Percentiles rank a stretch among this genome's conserved stretches.
Conservation (phyloP, 2,113 vertebrate genomes). For the Anhinga anhinga region DNA sequence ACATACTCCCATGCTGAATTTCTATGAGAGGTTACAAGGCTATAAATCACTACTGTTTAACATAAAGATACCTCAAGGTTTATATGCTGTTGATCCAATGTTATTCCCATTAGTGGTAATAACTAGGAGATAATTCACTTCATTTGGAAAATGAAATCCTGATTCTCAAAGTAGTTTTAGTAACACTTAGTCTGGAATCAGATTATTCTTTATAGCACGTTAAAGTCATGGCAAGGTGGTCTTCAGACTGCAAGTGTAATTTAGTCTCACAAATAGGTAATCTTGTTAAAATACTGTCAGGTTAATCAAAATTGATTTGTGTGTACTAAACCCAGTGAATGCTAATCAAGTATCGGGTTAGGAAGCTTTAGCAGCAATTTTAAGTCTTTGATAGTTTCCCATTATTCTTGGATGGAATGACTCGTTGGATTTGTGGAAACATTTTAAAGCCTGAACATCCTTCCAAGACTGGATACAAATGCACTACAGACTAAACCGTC, state of each 20-base stretch:
- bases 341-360: conserved; percentile 42
- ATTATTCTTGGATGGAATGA: not conserved
- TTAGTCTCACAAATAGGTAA: conserved; percentile 64
- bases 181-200: conserved; percentile 30
- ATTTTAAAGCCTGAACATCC: not conserved
- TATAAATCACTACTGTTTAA: not conserved
- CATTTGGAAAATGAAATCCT: conserved; percentile 51
- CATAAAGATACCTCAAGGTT: not conserved
- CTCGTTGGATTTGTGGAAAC: not conserved
- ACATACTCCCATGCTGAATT: not conserved
- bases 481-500: not conserved
- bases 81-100: not conserved
- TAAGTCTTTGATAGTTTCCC: not conserved
- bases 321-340: conserved; percentile 51
- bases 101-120: not conserved
- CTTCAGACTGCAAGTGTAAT: conserved; percentile 62
- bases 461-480: not conserved
- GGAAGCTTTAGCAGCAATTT: not conserved
- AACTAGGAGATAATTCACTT: conserved; percentile 47
- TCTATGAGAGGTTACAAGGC: not conserved
- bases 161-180: conserved; percentile 17
- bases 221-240: conserved; percentile 62
- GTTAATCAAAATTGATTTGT: conserved; percentile 75
- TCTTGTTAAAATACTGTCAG: conserved; percentile 71
- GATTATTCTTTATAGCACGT: conserved; percentile 42